Base-by-base conservation (phyloP, 2,888 invertebrate species). In the Lasioglossum leucozonium region DNA sequence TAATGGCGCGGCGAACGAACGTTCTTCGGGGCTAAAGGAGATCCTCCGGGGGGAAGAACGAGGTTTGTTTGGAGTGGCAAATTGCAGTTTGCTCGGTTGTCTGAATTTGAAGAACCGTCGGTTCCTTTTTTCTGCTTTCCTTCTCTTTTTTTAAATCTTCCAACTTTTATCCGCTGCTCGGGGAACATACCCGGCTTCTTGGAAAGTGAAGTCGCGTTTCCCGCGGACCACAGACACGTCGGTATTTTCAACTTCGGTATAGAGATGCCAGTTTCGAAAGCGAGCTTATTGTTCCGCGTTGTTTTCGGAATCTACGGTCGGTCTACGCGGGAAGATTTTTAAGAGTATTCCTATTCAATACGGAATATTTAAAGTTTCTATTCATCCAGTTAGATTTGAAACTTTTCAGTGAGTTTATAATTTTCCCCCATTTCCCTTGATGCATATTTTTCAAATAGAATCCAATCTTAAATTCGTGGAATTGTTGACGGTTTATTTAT, bases 1-100 rank as follows among this genome's bases (percentile, higher is more conserved):
- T 65, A 34, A 65, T 62, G 62, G 30, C 62, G 6, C 65, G 65
- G 18, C 65, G 13, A 40, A 22, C 11, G 69, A 22, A 37, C 11
- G 22, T 40, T 69, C n/a, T 22, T 8, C n/a, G 4, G 13, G 40
- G n/a, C 8, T 30, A 16, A 62, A 62, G 40, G n/a, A 37, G 65
- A 34, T 34, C 34, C 6, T 8, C 30, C n/a, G n/a, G 18, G 18
- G 8, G 65, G 22, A 34, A 26, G 16, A 30, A 65, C 34, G 65
- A 10, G 65, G 65, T 65, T 65, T 65, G 65, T 65, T 65, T 65
- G 65, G 65, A 34, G 34, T 65, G 65, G 65, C 65, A 65, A 65
- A 65, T 65, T 65, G 34, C 34, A 34, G 34, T 65, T 65, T 65
- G 34, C 65, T 34, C 18, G 34, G 65, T 65, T 65, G 34, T 65